Evolutionary conservation across 2,797 vertebrate species (phyloP), one percentile per base, ranked within the genome.

Genomic region (Carapus acus): DNA sequence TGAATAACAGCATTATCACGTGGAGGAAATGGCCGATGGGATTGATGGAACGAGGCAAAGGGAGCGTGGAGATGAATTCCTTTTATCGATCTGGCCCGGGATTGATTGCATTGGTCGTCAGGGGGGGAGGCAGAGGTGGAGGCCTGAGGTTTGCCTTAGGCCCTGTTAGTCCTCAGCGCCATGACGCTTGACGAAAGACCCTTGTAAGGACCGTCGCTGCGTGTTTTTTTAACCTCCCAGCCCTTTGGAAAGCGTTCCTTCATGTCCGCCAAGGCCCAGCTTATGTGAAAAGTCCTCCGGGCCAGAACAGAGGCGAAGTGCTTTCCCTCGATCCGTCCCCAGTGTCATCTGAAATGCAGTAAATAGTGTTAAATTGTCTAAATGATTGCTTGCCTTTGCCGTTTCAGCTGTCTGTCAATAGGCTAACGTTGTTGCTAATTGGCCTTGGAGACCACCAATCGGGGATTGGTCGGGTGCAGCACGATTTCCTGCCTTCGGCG

Each of bases 21-120:
- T 59, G 44, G 50, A 60, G 56, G 55, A 70, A 67, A 68, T 34
- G 44, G 56, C 47, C 9, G 11, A 67, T 56, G 6, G 39, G 41
- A 69, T 69, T 71, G 73, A 81, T 74, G 49, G 41, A 37, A 44
- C 45, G 45, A 43, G 55, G 49, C 46, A 54, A 73, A 58, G 56
- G 62, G 39, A 52, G 55, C 69, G 62, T 31, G 24, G 52, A 67
- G 67, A 72, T 75, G 53, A 62, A 82, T 77, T 69, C 1, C 58
- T 69, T 67, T 58, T 71, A 82, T 83, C 79, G 79, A 84, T 83
- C 69, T 17, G 1, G 21, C 38, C 31, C 33, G 13, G 68, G 74
- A 82, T 80, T 83, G 73, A 81, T 79, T 58, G 58, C 36, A 43
- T 65, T 9, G 6, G 49, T 51, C 3, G 2, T 67, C 55, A 38